A percentile compares a stretch with the other conserved stretches of the same genome.
Conservation (phyloP, 2,797 vertebrate genomes). For the Sebastiscus albofasciatus region DNA sequence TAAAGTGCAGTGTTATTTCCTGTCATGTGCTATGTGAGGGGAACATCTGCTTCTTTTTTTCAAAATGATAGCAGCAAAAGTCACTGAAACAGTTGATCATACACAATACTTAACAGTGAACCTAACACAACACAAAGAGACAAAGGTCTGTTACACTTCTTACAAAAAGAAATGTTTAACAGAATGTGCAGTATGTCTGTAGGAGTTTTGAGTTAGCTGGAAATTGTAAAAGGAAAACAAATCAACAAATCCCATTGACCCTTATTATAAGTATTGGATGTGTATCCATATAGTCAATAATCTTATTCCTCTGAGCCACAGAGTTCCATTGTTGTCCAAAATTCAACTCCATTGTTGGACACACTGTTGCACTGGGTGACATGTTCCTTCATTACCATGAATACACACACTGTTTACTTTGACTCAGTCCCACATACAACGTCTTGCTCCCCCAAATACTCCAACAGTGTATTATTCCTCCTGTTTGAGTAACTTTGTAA, state of each 20-base stretch:
- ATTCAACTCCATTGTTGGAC: too few species aligned
- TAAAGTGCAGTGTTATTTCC: background rate
- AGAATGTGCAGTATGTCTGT: background rate
- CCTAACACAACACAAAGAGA: background rate
- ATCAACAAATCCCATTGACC: background rate
- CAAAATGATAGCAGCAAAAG: background rate
- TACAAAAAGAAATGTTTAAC: background rate
- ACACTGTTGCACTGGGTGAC: too few species aligned
- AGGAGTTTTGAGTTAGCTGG: background rate
- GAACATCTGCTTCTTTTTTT: conserved; percentile 11
- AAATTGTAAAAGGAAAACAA: background rate
- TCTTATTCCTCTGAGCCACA: background rate
- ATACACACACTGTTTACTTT: background rate
- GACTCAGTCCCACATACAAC: background rate
- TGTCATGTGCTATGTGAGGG: background rate
- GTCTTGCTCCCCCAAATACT: background rate
- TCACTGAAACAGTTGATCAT: background rate
- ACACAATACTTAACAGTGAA: background rate
- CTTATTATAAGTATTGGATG: background rate
- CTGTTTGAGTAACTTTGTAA: too few species aligned
- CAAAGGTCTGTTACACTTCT: background rate
- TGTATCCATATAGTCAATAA: background rate
- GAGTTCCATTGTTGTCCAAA: background rate
- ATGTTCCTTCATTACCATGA: too few species aligned
- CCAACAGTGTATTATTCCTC: background rate